A percentile compares a stretch with the other conserved stretches of the same genome.
Conservation (phyloP, 2,888 invertebrate genomes). For the Coelinius sp. region DNA sequence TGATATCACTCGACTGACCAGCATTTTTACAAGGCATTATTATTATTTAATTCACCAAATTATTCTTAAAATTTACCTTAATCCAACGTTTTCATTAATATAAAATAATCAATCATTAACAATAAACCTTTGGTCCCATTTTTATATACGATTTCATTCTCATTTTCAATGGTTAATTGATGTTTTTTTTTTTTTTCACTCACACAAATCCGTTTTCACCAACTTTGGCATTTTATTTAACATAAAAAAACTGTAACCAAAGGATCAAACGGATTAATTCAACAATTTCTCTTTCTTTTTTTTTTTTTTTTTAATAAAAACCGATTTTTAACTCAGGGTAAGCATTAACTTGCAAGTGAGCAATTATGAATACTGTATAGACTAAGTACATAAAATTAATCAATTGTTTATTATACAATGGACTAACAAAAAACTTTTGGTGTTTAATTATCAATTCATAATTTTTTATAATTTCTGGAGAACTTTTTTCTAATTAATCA, state of each 20-base stretch:
- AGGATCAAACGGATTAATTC: conserved; percentile 38
- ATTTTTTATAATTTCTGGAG: too few relatives aligned
- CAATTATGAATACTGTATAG: conserved; percentile 35
- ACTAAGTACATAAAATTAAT: neutral
- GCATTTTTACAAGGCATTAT: conserved; percentile 49
- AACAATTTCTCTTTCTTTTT: conserved; percentile 21
- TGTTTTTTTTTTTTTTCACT: conserved; percentile 43
- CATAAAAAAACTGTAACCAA: conserved; percentile 32
- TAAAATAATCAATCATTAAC: conserved; percentile 45
- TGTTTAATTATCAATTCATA: neutral
- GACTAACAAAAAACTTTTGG: conserved; percentile 14
- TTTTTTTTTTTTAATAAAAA: conserved; percentile 31
- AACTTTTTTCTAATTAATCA: too few relatives aligned
- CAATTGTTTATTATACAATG: conserved; percentile 14
- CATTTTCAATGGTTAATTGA: conserved; percentile 55
- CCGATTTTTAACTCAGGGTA: conserved; percentile 28
- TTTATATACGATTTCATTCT: conserved; percentile 58
- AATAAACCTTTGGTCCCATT: conserved; percentile 66
- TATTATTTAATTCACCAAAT: conserved; percentile 1
- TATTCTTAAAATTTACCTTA: conserved; percentile 29
- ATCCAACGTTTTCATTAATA: neutral
- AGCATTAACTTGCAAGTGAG: conserved; percentile 30
- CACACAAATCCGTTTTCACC: conserved; percentile 48
- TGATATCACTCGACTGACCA: conserved; percentile 51
- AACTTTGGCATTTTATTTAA: conserved; percentile 49